phyloP scores from a whole-genome alignment of 2,888 invertebrate species.

The Pasiphila rectangulata region DNA sequence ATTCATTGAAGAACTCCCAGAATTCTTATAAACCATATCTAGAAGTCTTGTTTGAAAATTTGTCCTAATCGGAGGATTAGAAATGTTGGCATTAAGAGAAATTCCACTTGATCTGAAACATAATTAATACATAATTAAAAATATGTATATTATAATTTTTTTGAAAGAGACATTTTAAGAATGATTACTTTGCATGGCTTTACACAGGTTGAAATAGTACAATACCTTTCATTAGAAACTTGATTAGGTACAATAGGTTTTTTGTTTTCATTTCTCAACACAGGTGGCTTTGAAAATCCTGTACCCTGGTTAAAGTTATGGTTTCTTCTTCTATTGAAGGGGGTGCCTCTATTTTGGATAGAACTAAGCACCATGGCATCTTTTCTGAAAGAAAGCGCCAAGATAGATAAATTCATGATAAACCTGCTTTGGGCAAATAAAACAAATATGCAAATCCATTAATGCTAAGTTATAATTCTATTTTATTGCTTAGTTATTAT shows the following conservation, averaged over 20 bases:
- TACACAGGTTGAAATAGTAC: too few species aligned
- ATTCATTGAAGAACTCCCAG: constrained; percentile 13
- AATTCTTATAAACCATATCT: constrained; percentile 11
- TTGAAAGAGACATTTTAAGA: too few species aligned
- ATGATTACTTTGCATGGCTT: too few species aligned
- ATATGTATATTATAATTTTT: not conserved
- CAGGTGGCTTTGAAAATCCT: not conserved
- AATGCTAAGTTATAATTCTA: too few species aligned
- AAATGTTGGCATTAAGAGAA: not conserved
- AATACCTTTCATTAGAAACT: constrained; percentile 16
- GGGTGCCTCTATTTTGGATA: constrained; percentile 43
- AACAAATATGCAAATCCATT: too few species aligned
- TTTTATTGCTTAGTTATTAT: too few species aligned
- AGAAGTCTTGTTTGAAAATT: constrained; percentile 13
- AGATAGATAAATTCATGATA: too few species aligned
- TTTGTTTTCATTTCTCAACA: constrained; percentile 5
- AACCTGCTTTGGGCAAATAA: too few species aligned
- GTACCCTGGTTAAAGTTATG: not conserved
- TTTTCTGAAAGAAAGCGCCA: too few species aligned
- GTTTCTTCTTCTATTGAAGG: constrained; percentile 9
- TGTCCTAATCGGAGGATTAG: not conserved
- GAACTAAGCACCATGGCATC: constrained; percentile 55
- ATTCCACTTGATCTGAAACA: constrained; percentile 6
- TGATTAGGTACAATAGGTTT: constrained; percentile 4
- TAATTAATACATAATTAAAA: not conserved